These are phyloP conservation scores for Hyppa rectilinea DNA, from an alignment of 2,888 invertebrate genomes.

Conservation along the genomic window DNA sequence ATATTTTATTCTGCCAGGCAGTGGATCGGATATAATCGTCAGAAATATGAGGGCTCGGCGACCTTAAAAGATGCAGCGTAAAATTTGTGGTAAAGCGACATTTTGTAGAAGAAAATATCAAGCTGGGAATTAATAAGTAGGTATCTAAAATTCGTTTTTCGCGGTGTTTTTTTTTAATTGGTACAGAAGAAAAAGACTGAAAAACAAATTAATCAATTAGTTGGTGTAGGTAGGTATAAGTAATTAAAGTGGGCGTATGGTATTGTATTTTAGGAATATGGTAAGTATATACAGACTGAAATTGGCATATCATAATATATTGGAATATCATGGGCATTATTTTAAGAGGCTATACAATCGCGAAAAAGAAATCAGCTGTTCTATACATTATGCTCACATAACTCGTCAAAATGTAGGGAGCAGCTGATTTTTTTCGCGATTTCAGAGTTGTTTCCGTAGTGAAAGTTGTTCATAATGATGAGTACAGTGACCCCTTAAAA, in stretches of 20 bases:
- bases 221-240: not conserved
- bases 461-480: too few species aligned
- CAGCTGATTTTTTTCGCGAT: too few species aligned
- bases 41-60: not conserved
- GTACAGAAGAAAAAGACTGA: not conserved
- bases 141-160: not conserved
- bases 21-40: not conserved
- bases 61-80: conserved; percentile 8
- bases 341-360: too few species aligned
- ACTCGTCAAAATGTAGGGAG: too few species aligned
- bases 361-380: too few species aligned
- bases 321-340: too few species aligned
- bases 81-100: not conserved
- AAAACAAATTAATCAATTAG: not conserved
- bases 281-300: too few species aligned
- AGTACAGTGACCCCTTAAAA: too few species aligned
- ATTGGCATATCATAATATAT: too few species aligned
- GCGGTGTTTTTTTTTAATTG: not conserved
- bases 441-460: too few species aligned
- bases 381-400: too few species aligned
- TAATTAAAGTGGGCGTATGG: not conserved
- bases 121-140: not conserved
- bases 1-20: conserved; percentile 10
- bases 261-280: too few species aligned
- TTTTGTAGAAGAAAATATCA: not conserved